Evolutionary conservation across 2,113 vertebrate genomes (phyloP).

Genomic region (Seriola quinqueradiata): DNA sequence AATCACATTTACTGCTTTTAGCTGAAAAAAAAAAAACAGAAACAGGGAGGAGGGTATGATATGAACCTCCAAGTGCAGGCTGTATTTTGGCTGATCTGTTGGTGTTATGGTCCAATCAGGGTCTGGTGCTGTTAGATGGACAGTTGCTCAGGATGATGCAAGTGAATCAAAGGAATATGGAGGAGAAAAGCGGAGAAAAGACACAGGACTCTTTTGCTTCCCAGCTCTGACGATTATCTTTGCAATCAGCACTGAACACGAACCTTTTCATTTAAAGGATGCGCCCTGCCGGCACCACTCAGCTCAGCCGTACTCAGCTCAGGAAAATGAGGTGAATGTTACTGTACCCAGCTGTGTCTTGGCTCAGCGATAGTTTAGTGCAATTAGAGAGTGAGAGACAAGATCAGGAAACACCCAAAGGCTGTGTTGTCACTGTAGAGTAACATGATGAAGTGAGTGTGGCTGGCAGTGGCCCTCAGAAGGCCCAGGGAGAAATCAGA

Average conservation of each 20-base stretch:
- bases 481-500: constrained; percentile 63
- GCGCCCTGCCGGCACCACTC: constrained; percentile 45
- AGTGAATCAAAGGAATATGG: constrained; percentile 15
- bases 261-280: constrained; percentile 55
- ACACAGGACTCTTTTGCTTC: constrained; percentile 19
- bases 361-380: constrained; percentile 44
- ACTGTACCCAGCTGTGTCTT: constrained; percentile 65
- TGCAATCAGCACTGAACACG: constrained; percentile 67
- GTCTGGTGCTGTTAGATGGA: constrained; percentile 7
- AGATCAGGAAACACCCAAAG: constrained; percentile 73
- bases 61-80: constrained; percentile 21
- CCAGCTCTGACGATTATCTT: constrained; percentile 56
- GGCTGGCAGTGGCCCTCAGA: constrained; percentile 62
- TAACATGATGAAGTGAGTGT: constrained; percentile 67
- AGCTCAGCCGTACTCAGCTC: constrained; percentile 35
- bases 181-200: background rate
- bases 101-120: constrained; percentile 31
- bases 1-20: constrained; percentile 52
- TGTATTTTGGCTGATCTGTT: constrained; percentile 28
- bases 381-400: constrained; percentile 64
- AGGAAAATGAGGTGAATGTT: constrained; percentile 58
- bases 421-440: constrained; percentile 57
- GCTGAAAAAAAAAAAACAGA: constrained; percentile 34
- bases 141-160: constrained; percentile 35
- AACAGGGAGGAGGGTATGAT: constrained; percentile 24